Percentiles rank a stretch among this genome's conserved stretches.
Conservation (phyloP, 2,888 invertebrate genomes). For the Stomorhina lunata region DNA sequence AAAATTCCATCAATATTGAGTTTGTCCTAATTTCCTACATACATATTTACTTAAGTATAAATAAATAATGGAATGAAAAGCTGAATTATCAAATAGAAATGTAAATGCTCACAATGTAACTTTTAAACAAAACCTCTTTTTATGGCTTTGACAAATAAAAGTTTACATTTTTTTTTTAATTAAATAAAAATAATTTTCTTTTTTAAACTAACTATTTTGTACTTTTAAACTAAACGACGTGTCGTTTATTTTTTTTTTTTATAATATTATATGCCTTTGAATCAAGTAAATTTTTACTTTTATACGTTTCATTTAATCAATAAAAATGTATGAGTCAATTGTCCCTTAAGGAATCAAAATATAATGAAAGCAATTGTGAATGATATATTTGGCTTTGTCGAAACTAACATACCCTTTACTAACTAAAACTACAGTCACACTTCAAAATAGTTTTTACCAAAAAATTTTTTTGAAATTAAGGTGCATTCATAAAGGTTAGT, state of each 20-base stretch:
- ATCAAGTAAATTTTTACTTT: neutral
- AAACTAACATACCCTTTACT: too few species aligned
- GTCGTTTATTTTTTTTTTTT: too few species aligned
- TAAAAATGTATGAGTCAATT: constrained; percentile 4
- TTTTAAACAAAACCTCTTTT: neutral
- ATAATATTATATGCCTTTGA: too few species aligned
- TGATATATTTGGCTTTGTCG: too few species aligned
- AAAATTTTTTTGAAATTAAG: too few species aligned
- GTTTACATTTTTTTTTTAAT: neutral
- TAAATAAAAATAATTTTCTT: neutral
- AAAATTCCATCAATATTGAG: constrained; percentile 27
- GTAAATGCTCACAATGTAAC: neutral
- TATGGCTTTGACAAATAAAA: neutral
- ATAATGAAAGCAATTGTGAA: too few species aligned
- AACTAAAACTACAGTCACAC: too few species aligned
- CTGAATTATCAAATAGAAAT: neutral
- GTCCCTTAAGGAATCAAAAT: constrained; percentile 10
- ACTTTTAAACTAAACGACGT: too few species aligned
- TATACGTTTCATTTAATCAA: constrained; percentile 20
- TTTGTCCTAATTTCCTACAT: neutral
- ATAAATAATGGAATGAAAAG: neutral
- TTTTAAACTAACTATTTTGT: too few species aligned
- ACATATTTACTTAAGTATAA: neutral
- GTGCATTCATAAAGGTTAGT: too few species aligned
- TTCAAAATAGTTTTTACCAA: too few species aligned